Conservation (phyloP, 2,888 invertebrate genomes). For the Callinectes sapidus region DNA sequence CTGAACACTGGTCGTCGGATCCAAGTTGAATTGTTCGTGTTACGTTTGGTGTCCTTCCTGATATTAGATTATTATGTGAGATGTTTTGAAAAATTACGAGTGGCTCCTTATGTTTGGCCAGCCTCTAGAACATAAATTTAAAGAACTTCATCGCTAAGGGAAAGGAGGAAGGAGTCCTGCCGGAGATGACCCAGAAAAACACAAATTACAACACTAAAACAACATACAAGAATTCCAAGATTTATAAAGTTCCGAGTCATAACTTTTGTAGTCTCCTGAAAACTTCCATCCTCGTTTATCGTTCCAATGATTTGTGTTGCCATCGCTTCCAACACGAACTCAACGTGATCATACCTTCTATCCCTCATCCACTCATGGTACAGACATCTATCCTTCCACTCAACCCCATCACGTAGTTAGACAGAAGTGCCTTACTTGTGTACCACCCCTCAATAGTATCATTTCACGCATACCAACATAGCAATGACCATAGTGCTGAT, state of each 20-base stretch:
- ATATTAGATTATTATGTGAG: not conserved
- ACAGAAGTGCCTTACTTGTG: not conserved
- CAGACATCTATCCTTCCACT: not conserved
- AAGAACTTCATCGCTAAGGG: not conserved
- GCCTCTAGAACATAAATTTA: not conserved
- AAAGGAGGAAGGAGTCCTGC: not conserved
- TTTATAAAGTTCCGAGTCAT: not conserved
- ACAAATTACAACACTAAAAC: not conserved
- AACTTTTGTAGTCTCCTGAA: conserved; percentile 2
- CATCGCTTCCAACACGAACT: not conserved
- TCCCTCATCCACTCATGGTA: not conserved
- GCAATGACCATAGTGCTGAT: not conserved
- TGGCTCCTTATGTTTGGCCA: not conserved
- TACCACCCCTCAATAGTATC: not conserved
- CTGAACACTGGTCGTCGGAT: not conserved
- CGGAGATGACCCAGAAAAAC: not conserved
- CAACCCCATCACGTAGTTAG: not conserved
- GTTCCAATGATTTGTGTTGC: not conserved
- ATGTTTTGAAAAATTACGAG: not conserved
- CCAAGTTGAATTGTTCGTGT: not conserved
- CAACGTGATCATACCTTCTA: not conserved
- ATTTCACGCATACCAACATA: not conserved
- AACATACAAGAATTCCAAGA: not conserved
- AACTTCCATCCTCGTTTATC: not conserved
- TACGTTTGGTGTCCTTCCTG: too few relatives aligned